Evolutionary conservation across 2,888 invertebrate species (phyloP), one percentile per base, ranked within the genome.

Genomic region (Sinopyrophorus schimmeli): DNA sequence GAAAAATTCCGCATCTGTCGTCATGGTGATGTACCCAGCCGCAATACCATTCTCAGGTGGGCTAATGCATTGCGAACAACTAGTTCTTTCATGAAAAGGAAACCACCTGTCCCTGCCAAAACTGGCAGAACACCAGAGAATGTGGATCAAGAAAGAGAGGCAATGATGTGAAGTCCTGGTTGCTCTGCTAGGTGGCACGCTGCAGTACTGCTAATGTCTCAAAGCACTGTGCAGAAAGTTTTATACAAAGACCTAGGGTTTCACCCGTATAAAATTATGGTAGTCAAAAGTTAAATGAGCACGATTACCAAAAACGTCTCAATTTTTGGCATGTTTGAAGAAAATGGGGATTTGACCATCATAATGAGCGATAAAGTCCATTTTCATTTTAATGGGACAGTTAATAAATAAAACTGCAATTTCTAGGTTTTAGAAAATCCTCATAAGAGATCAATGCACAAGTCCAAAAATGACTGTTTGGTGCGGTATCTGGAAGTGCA

Each of bases 211-310:
- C 16, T 7, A 12, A 31, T 42, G 15, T 28, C 10, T 17, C 21
- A 26, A 6, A 17, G 18, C 7, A 27, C 15, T 10, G 5, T 41
- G 30, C 30, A 23, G 27, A 41, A 15, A 15, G 31, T 31, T 21
- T 17, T 41, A 6, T 14, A 26, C 20, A 10, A n/a, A 7, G 41
- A 41, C 31, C 31, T 28, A 14, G 11, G 21, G 27, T 20, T 31
- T 6, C 30, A 31, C 16, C 31, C 31, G 6, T 41, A 31, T 14
- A 41, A 41, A 31, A 41, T 39, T 7, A 40, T 40, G 40, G 20
- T 30, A n/a, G 21, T 21, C 21, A 21, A 21, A 2, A 21, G 21
- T 21, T 21, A 9, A 21, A 21, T 21, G 21, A 21, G 5, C 2
- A 9, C n/a, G 3, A 21, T 9, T 21, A 21, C 5, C 21, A 2